Conservation (phyloP, 2,888 invertebrate genomes). For the Julus scandinavius region DNA sequence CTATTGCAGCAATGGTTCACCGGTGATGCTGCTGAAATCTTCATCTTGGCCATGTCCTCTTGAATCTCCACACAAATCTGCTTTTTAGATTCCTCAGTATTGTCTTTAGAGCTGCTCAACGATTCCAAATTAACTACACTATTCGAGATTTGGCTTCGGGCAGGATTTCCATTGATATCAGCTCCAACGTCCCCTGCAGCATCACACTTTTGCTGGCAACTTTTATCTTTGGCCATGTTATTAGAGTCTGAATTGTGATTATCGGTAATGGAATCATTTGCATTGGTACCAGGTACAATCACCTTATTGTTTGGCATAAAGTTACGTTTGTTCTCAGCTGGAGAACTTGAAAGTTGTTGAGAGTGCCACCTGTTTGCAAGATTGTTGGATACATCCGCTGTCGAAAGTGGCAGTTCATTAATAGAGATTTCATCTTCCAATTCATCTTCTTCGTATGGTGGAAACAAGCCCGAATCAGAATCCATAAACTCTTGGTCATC, state of each 20-base stretch:
- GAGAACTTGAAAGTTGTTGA: neutral
- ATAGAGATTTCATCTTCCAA: conserved; percentile 63
- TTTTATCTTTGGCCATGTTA: neutral
- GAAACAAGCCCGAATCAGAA: conserved; percentile 66
- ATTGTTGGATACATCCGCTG: conserved; percentile 20
- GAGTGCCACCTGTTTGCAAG: conserved; percentile 5
- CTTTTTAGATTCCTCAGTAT: neutral
- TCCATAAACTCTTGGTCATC: conserved; percentile 71
- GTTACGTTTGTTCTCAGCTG: neutral
- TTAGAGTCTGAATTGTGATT: neutral
- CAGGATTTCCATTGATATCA: conserved; percentile 45
- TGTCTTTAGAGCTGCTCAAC: neutral
- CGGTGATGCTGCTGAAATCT: neutral
- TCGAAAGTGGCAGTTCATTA: neutral
- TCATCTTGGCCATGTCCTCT: neutral
- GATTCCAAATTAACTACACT: neutral
- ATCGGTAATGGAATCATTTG: neutral
- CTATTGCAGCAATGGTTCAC: neutral
- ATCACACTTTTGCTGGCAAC: neutral
- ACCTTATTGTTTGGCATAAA: neutral
- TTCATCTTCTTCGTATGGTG: conserved; percentile 68
- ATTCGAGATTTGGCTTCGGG: neutral
- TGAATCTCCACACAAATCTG: neutral
- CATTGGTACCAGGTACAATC: neutral
- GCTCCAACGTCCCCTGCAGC: neutral